Evolutionary conservation across 2,888 invertebrate genomes (phyloP), one percentile per base, ranked within the genome.

Genomic region (Acanthacorydalis orientalis): DNA sequence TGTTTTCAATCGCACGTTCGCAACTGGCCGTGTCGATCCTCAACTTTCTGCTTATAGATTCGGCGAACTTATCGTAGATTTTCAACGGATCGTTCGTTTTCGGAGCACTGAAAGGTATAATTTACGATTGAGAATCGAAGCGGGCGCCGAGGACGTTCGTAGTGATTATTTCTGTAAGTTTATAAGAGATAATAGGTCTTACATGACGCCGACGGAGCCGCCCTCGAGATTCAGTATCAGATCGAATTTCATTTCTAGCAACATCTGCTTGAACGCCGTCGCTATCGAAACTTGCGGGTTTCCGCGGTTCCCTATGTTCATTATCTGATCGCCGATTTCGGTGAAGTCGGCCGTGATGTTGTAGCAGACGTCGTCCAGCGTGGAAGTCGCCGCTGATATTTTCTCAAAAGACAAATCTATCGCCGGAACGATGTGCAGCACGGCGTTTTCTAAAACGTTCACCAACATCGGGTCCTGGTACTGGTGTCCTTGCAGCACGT

Each of bases 381-480:
- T 58, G 43, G 56, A 58, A 4, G 50, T 48, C 15, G 55, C 57
- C 9, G 60, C 60, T 0, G 51, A 50, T 35, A 70, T 60, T 33
- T 66, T 60, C 50, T 74, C 72, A 49, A 75, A 74, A 4, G 68
- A 68, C n/a, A 68, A 65, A 59, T 80, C 78, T 7, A 80, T 65
- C 2, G 71, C 71, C 0, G 91, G 91, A 54, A 90, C 73, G 54
- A 93, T 75, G 61, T 90, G 86, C 35, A 93, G 61, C 4, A 88
- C 83, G 1, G 81, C 71, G 52, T 78, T 78, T 44, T 81, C 68
- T 6, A 93, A 60, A 11, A 93, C 64, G 15, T 67, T 64, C 38
- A 70, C 61, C 51, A 86, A 77, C 1, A 71, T 61, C 0, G 80
- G 78, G 56, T 90, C 80, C 31, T 77, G 77, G 46, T 78, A 69